Evolutionary conservation across 2,113 vertebrate species (phyloP).

Genomic region (Nasalis larvatus): DNA sequence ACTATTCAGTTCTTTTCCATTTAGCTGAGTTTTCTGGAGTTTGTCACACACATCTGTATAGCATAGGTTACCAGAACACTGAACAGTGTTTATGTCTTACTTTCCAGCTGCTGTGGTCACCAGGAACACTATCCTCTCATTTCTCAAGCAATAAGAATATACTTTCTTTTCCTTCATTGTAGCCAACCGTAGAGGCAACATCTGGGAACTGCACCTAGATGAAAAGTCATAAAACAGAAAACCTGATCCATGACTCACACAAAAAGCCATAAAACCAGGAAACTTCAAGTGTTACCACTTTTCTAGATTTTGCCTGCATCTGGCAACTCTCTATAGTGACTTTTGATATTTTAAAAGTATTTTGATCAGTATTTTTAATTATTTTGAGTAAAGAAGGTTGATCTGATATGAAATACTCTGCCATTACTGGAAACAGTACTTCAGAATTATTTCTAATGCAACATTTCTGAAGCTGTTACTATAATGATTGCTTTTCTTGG

Average conservation of each 20-base stretch:
- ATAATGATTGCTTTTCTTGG: neutral
- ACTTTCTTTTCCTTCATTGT: neutral
- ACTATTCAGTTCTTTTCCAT: neutral
- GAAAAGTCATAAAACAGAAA: neutral
- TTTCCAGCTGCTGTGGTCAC: neutral
- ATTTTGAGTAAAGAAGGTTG: neutral
- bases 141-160: neutral
- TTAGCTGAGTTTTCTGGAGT: neutral
- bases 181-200: neutral
- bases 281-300: neutral
- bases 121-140: neutral
- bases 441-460: neutral
- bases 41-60: neutral
- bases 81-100: neutral
- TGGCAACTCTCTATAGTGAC: neutral
- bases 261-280: neutral
- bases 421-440: neutral
- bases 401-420: neutral
- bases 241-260: neutral
- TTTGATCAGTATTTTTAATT: neutral
- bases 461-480: neutral
- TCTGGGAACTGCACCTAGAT: neutral
- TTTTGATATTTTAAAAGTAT: neutral
- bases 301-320: neutral
- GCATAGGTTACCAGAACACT: neutral